Evolutionary conservation across 2,888 invertebrate species (phyloP), one percentile per base, ranked within the genome.

Genomic region (Chymomyza caudatula): DNA sequence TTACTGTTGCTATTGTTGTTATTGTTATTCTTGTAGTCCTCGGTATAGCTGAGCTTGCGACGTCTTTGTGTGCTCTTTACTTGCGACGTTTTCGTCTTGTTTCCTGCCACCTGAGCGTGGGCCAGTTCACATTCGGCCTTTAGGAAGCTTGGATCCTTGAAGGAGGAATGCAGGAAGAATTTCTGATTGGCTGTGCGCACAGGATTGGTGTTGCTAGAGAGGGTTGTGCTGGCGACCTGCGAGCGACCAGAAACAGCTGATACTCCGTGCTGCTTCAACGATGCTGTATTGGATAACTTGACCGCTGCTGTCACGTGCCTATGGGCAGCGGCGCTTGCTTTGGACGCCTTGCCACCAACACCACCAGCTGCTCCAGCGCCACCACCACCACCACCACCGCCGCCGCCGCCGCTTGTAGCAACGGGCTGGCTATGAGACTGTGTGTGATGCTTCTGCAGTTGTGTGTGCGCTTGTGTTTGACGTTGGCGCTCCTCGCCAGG

Each of bases 121-220:
- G 90, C 90, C 74, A 90, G 74, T 63, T 90, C 89, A 74, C 89
- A 90, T 74, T 90, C 90, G 61, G 81, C 87, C 73, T 89, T 89
- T 0, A 90, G 82, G 65, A 90, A 90, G 62, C 87, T 87, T 61
- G 88, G 85, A 82, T 90, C 89, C 76, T 88, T 89, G 71, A 85
- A 90, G 37, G 83, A 84, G 60, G 88, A 80, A 1, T 87, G 74
- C 56, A 90, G 73, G 56, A 89, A 90, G 69, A 86, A 90, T 8
- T 82, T 75, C 63, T 86, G 83, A 76, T 88, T 89, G 55, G 86
- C 88, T 47, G 78, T 76, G 63, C 88, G 80, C 43, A 88, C 89
- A 0, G 89, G 77, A 77, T 89, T 89, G 11, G 60, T 66, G 22
- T 37, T 37, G 29, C 29, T 37, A 37, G 29, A 1, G 11, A 11